These are phyloP conservation scores for Oceanodroma tethys DNA, from an alignment of 2,113 vertebrate species.

Conservation along the genomic window DNA sequence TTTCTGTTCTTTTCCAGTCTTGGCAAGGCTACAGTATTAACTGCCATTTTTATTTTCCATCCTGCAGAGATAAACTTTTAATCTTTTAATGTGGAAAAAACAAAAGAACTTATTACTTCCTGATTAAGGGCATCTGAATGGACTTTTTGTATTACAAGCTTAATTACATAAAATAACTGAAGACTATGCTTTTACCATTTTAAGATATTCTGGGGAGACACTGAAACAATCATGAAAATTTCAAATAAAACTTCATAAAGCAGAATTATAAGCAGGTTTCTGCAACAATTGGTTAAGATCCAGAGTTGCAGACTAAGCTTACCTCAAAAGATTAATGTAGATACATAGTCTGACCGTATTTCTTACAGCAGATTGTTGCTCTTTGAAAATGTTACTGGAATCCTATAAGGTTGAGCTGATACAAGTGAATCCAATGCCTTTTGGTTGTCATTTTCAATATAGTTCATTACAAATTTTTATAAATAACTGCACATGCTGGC, in stretches of 20 bases:
- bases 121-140: neutral
- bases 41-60: conserved; percentile 21
- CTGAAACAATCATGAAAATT: neutral
- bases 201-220: neutral
- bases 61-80: conserved; percentile 52
- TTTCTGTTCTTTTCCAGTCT: conserved; percentile 10
- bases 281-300: neutral
- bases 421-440: neutral
- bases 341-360: neutral
- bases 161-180: neutral
- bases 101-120: conserved; percentile 40
- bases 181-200: neutral
- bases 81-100: conserved; percentile 41
- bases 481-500: neutral
- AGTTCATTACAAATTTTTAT: neutral
- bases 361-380: neutral
- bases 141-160: neutral
- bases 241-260: neutral
- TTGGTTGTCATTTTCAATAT: neutral
- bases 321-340: neutral
- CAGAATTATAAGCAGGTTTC: neutral
- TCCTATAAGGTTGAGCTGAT: neutral
- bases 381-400: neutral
- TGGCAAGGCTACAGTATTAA: conserved; percentile 19
- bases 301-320: neutral